Conservation (phyloP, 2,888 invertebrate genomes). For the Hoplodrina blanda region DNA sequence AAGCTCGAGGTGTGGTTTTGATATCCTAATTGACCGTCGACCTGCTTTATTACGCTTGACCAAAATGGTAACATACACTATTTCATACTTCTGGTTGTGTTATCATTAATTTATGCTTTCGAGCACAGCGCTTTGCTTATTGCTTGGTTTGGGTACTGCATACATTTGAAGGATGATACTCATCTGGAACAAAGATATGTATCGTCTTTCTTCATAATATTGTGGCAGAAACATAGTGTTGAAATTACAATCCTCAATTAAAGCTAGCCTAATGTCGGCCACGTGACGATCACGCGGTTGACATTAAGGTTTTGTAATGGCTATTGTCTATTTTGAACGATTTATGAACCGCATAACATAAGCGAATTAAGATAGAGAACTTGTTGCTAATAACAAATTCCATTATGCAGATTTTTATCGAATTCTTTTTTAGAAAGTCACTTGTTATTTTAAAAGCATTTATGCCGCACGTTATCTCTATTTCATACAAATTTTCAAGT, state of each 20-base stretch:
- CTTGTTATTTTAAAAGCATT: neutral
- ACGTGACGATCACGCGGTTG: neutral
- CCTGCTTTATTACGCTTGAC: slow-evolving; percentile 28
- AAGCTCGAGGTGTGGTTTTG: slow-evolving; percentile 60
- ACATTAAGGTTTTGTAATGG: slow-evolving; percentile 24
- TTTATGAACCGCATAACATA: slow-evolving; percentile 18
- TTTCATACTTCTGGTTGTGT: slow-evolving; percentile 3
- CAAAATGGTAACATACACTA: slow-evolving; percentile 2
- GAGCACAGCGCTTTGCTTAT: slow-evolving; percentile 54
- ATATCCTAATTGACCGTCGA: slow-evolving; percentile 47
- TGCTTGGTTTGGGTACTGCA: slow-evolving; percentile 34
- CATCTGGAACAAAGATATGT: neutral
- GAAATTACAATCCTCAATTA: neutral
- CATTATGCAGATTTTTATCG: neutral
- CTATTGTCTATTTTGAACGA: slow-evolving; percentile 17
- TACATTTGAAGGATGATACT: slow-evolving; percentile 2
- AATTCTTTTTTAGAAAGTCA: slow-evolving; percentile 5
- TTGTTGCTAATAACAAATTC: slow-evolving; percentile 7
- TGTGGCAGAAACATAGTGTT: slow-evolving; percentile 11
- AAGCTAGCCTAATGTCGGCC: neutral
- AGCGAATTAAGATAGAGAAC: slow-evolving; percentile 13
- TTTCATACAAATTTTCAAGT: too few species aligned
- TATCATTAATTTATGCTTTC: slow-evolving; percentile 32
- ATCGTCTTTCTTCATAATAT: slow-evolving; percentile 12
- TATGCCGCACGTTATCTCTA: too few species aligned